Percentiles rank a stretch among this genome's conserved stretches.
These are phyloP conservation scores for Crossocerus cetratus DNA, from an alignment of 2,888 invertebrate genomes.

Conservation along the genomic window DNA sequence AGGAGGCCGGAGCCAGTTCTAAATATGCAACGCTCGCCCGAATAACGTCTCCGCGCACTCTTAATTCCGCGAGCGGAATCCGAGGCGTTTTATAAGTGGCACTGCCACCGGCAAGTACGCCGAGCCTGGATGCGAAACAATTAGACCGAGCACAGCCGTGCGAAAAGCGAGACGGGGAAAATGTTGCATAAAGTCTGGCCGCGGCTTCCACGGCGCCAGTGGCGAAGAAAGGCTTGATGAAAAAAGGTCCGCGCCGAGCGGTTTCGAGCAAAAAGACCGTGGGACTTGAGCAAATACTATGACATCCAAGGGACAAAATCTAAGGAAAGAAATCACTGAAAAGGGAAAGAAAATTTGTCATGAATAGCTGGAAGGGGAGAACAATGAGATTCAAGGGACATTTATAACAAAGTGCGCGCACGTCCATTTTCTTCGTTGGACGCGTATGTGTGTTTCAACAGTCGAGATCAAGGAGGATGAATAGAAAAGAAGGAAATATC, in stretches of 20 bases:
- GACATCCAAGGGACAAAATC: no score
- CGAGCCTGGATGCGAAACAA: conserved; percentile 27
- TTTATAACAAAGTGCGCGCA: no score
- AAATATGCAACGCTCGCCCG: not conserved
- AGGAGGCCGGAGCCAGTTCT: no score
- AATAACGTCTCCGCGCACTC: not conserved
- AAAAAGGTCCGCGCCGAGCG: not conserved
- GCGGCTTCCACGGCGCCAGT: not conserved
- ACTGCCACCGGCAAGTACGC: conserved; percentile 10
- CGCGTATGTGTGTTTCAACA: no score
- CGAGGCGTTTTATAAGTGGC: conserved; percentile 16
- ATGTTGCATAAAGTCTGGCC: not conserved
- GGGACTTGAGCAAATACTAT: no score
- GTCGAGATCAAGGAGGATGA: not conserved
- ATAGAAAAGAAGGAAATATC: not conserved
- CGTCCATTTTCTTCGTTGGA: no score
- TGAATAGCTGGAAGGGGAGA: not conserved
- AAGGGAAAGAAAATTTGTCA: not conserved
- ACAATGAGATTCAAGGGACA: not conserved
- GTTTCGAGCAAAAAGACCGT: not conserved
- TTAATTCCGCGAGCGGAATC: conserved; percentile 26
- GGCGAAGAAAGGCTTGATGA: not conserved
- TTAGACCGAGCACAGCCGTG: conserved; percentile 17
- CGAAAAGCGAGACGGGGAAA: not conserved
- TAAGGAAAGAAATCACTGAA: not conserved